phyloP scores from a whole-genome alignment of 2,113 vertebrate genomes.

The Urocitellus parryii region DNA sequence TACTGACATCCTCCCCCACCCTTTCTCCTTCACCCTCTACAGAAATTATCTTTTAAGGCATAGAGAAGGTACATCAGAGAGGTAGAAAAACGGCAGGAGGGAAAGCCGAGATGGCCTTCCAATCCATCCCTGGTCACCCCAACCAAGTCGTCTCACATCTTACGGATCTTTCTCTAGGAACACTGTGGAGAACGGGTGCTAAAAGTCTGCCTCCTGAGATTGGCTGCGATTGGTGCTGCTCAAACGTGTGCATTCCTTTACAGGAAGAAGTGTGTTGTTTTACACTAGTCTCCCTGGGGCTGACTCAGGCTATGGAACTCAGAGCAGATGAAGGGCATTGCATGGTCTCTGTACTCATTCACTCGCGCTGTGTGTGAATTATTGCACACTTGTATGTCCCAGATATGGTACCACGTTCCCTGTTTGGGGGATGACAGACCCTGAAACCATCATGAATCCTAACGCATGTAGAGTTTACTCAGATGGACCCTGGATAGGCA shows the following conservation, averaged over 20 bases:
- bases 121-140: neutral
- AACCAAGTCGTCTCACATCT: neutral
- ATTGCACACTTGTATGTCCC: rapidly evolving
- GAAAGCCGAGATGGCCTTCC: too few species aligned
- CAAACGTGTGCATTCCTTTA: neutral
- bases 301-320: neutral
- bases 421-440: neutral
- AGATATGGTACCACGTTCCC: too few species aligned
- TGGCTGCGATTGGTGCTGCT: rapidly evolving
- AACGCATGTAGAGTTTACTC: too few species aligned
- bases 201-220: neutral
- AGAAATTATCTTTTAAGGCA: neutral
- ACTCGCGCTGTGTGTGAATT: neutral
- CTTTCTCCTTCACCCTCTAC: neutral
- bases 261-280: neutral
- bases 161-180: neutral
- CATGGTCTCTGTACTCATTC: neutral
- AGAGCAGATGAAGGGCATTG: neutral
- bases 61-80: neutral
- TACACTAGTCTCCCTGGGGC: neutral
- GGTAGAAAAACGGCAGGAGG: too few species aligned
- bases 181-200: neutral
- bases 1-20: rapidly evolving
- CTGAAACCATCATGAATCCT: neutral
- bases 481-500: neutral